Evolutionary conservation across 2,888 invertebrate genomes (phyloP).

Genomic region (Drosophila lutescens): DNA sequence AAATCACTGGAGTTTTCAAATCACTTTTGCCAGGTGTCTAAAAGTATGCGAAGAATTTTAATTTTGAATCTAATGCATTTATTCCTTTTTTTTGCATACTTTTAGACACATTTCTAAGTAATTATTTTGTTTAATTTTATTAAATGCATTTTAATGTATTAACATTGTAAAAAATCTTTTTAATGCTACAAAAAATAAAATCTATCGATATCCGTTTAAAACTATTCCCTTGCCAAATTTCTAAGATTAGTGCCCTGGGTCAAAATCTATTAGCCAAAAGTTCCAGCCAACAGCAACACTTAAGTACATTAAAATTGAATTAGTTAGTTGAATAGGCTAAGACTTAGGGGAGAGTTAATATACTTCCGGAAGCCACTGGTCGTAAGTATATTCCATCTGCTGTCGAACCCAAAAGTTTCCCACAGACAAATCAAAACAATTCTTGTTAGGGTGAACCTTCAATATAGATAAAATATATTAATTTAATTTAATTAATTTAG

Average conservation of each 20-base stretch:
- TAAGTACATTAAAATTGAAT: constrained; percentile 65
- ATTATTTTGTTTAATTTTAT: neutral
- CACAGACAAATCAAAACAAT: constrained; percentile 10
- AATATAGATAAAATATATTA: no score
- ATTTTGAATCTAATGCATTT: no score
- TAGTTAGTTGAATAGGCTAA: constrained; percentile 39
- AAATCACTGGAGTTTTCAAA: neutral
- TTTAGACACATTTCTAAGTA: no score
- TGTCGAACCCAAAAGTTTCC: constrained; percentile 22
- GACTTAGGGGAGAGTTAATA: neutral
- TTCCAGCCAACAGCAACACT: neutral
- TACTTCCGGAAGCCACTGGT: neutral
- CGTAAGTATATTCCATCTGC: constrained; percentile 6
- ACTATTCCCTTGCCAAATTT: neutral
- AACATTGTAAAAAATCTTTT: neutral
- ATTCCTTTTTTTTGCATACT: no score
- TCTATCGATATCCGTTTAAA: neutral
- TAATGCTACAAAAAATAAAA: neutral
- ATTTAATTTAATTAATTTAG: no score
- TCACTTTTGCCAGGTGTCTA: no score
- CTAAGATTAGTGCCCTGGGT: neutral
- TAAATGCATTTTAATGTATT: neutral
- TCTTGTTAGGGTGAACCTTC: neutral
- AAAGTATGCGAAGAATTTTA: no score
- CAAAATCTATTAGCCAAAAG: constrained; percentile 18